Conservation (phyloP, 2,113 vertebrate species). For the Leuciscus idus region DNA sequence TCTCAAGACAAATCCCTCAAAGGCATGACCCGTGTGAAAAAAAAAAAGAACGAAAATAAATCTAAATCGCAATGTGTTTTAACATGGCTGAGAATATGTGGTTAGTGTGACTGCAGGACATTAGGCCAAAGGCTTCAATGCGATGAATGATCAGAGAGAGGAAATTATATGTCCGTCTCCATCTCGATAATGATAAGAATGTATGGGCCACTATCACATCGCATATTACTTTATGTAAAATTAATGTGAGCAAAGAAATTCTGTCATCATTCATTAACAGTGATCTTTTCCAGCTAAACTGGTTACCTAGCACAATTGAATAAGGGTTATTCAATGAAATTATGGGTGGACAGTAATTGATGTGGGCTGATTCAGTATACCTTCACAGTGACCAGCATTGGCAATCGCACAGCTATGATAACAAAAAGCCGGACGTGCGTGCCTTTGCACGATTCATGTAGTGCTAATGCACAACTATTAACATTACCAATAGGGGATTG, state of each 20-base stretch:
- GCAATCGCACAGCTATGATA: not conserved
- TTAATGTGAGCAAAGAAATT: conserved; percentile 59
- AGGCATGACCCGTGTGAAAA: conserved; percentile 24
- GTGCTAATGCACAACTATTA: not conserved
- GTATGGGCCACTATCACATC: conserved; percentile 54
- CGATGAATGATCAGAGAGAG: conserved; percentile 56
- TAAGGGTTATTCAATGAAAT: conserved; percentile 57
- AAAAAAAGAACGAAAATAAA: conserved; percentile 22
- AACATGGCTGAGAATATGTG: conserved; percentile 18
- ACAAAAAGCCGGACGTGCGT: not conserved
- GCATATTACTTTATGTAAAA: conserved; percentile 60
- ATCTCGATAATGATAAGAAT: conserved; percentile 57
- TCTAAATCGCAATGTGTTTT: conserved; percentile 33
- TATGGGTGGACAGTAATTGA: conserved; percentile 55
- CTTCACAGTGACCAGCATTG: conserved; percentile 14
- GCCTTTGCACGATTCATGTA: not conserved
- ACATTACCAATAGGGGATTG: not conserved
- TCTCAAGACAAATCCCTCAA: conserved; percentile 23
- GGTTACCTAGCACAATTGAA: conserved; percentile 59
- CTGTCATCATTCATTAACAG: conserved; percentile 59
- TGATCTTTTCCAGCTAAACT: conserved; percentile 62
- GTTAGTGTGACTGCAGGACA: conserved; percentile 46
- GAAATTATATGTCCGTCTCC: conserved; percentile 59
- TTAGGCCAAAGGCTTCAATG: conserved; percentile 49
- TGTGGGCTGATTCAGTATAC: conserved; percentile 54